A percentile compares a stretch with the other conserved stretches of the same genome.
phyloP scores from a whole-genome alignment of 2,797 vertebrate genomes.

The Lepilemur septentrionalis region DNA sequence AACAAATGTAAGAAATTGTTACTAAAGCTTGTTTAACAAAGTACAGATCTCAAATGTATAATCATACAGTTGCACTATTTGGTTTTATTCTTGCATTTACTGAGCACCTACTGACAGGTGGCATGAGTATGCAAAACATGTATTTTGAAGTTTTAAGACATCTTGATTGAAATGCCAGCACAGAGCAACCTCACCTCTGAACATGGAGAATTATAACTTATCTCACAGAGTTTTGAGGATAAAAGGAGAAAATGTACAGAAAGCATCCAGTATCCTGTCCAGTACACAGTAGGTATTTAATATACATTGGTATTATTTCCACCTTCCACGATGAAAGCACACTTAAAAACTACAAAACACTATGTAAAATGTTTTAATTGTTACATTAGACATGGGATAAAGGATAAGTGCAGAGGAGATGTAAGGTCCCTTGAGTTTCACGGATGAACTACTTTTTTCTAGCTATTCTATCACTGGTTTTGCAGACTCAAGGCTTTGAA shows the following conservation, averaged over 20 bases:
- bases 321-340: background rate
- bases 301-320: background rate
- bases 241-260: background rate
- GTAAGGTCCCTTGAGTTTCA: background rate
- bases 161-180: background rate
- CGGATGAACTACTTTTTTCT: background rate
- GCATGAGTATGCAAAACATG: background rate
- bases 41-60: background rate
- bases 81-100: conserved; percentile 10
- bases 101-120: background rate
- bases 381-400: background rate
- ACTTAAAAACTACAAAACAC: background rate
- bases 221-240: background rate
- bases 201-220: background rate
- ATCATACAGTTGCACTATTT: background rate
- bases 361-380: background rate
- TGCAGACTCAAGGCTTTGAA: conserved; percentile 29
- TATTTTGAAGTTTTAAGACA: background rate
- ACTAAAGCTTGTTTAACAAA: background rate
- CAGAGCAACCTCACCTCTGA: conserved; percentile 1
- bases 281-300: background rate
- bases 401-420: background rate
- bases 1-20: background rate
- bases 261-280: background rate
- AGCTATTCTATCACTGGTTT: background rate